Conservation (phyloP, 2,888 invertebrate species). For the Carcina quercana region DNA sequence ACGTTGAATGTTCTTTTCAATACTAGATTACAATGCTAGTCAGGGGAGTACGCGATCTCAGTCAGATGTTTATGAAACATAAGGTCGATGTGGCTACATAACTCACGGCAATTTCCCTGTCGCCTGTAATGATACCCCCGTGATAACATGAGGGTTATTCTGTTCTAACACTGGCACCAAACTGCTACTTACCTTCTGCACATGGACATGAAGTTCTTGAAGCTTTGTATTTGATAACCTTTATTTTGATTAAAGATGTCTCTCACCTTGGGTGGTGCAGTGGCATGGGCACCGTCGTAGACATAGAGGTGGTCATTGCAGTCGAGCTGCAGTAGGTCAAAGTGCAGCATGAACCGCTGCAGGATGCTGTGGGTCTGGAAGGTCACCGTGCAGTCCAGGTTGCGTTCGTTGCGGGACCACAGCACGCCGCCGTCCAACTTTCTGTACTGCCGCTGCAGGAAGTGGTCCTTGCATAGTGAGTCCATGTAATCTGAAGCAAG, state of each 20-base stretch:
- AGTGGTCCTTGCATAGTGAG: conserved; percentile 91
- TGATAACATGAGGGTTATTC: no score
- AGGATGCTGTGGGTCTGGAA: conserved; percentile 96
- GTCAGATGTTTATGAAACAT: no score
- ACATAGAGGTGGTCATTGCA: conserved; percentile 95
- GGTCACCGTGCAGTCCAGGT: conserved; percentile 93
- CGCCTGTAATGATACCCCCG: no score
- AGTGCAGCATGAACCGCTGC: conserved; percentile 95
- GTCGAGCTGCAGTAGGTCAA: conserved; percentile 92
- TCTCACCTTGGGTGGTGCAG: conserved; percentile 89
- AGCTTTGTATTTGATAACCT: neutral
- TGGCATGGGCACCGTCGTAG: conserved; percentile 94
- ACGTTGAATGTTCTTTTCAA: no score
- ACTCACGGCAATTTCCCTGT: no score
- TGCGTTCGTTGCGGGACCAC: conserved; percentile 92
- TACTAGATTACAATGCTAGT: no score
- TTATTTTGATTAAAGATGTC: neutral
- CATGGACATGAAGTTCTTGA: no score
- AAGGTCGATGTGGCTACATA: no score
- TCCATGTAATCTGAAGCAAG: conserved; percentile 86
- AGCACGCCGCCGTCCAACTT: conserved; percentile 94
- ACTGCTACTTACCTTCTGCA: no score
- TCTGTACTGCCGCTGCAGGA: conserved; percentile 89
- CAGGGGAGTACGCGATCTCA: no score
- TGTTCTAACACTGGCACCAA: no score